Evolutionary conservation across 2,888 invertebrate species (phyloP).

Genomic region (Deilephila porcellus): DNA sequence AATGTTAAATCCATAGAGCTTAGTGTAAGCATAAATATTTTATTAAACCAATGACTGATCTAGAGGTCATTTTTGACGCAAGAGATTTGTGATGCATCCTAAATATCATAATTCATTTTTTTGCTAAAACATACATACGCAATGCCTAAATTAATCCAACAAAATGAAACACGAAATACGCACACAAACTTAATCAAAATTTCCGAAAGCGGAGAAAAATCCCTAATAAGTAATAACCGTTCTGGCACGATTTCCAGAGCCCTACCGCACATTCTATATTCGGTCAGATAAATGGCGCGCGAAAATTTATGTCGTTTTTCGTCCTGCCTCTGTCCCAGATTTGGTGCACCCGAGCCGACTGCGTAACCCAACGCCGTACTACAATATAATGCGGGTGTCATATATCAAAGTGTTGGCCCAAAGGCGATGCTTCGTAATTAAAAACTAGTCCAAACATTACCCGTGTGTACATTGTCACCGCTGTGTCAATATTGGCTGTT

Average conservation of each 20-base stretch:
- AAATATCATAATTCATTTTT: too few relatives aligned
- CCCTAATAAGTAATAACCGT: constrained; percentile 37
- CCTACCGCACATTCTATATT: constrained; percentile 58
- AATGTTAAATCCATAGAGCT: too few relatives aligned
- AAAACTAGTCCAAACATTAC: constrained; percentile 62
- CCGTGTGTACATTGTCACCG: constrained; percentile 58
- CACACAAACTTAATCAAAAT: background rate
- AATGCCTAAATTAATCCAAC: background rate
- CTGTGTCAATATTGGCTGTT: constrained; percentile 69
- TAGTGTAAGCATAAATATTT: too few relatives aligned
- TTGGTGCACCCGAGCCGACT: constrained; percentile 37
- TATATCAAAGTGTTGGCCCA: constrained; percentile 37
- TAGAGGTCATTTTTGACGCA: too few relatives aligned
- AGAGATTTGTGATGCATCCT: too few relatives aligned
- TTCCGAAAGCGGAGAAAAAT: background rate
- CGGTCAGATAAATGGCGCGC: constrained; percentile 77
- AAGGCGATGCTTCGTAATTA: constrained; percentile 56
- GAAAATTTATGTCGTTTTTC: constrained; percentile 73
- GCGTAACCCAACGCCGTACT: background rate
- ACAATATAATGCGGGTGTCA: constrained; percentile 31
- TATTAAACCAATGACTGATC: too few relatives aligned
- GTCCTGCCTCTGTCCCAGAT: constrained; percentile 58
- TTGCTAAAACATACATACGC: background rate
- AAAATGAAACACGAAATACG: background rate
- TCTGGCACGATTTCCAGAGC: constrained; percentile 55